phyloP scores from a whole-genome alignment of 2,888 invertebrate genomes.

The Camptogramma bilineatum region DNA sequence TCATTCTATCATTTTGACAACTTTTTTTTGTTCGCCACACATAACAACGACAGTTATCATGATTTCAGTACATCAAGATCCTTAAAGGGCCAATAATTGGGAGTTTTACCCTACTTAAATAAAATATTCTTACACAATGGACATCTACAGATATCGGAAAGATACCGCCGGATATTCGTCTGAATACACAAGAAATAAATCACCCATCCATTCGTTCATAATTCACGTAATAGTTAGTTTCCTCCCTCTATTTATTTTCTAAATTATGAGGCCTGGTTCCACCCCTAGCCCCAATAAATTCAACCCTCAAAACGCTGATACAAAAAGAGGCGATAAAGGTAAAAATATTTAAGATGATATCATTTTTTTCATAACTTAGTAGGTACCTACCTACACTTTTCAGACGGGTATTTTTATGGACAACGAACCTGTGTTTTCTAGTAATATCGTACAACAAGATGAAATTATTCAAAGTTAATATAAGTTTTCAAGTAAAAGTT shows the following conservation, averaged over 20 bases:
- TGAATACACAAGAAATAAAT: constrained; percentile 41
- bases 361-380: constrained; percentile 23
- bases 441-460: no score
- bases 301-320: constrained; percentile 41
- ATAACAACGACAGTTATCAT: no score
- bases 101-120: not conserved
- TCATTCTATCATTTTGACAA: no score
- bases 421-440: no score
- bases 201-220: constrained; percentile 39
- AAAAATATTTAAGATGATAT: constrained; percentile 17
- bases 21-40: no score
- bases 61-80: no score
- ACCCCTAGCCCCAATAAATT: constrained; percentile 42
- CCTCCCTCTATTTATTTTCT: constrained; percentile 45
- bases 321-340: constrained; percentile 25
- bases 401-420: not conserved
- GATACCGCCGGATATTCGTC: constrained; percentile 31
- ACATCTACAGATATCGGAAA: constrained; percentile 20
- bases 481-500: no score
- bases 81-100: no score
- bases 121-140: constrained; percentile 9
- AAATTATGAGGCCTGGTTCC: constrained; percentile 44
- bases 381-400: constrained; percentile 2
- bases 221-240: constrained; percentile 43
- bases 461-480: no score